Percentiles rank a stretch among this genome's conserved stretches.
phyloP scores from a whole-genome alignment of 1,140 invertebrate genomes.

The Coelopa frigida region DNA sequence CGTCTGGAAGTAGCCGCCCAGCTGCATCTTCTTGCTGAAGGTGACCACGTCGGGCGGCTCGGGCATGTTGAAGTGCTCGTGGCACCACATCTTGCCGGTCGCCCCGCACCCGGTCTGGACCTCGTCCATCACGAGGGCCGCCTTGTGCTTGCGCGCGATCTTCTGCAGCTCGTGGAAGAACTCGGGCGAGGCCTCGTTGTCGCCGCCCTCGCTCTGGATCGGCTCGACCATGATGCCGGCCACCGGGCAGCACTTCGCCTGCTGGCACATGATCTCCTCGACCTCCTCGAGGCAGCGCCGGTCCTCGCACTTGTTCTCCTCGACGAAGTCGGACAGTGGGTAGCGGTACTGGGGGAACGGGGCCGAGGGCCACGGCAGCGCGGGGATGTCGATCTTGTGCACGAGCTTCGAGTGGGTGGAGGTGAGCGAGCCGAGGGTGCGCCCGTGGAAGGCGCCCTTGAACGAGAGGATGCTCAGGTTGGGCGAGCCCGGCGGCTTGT shows the following conservation, averaged over 20 bases:
- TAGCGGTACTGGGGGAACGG: slow-evolving; percentile 87
- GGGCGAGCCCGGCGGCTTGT: slow-evolving; percentile 78
- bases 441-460: slow-evolving; percentile 76
- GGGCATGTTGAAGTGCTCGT: slow-evolving; percentile 86
- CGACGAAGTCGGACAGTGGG: slow-evolving; percentile 74
- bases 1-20: slow-evolving; percentile 89
- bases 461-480: slow-evolving; percentile 84
- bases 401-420: slow-evolving; percentile 93
- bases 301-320: slow-evolving; percentile 78
- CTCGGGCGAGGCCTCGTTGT: slow-evolving; percentile 85
- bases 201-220: slow-evolving; percentile 96
- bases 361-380: slow-evolving; percentile 92
- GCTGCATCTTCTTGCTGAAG: slow-evolving; percentile 97
- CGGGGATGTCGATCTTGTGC: slow-evolving; percentile 93
- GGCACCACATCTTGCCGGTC: slow-evolving; percentile 96
- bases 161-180: slow-evolving; percentile 87
- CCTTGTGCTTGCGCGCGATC: slow-evolving; percentile 68
- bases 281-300: slow-evolving; percentile 60
- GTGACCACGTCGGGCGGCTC: slow-evolving; percentile 88
- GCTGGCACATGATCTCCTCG: slow-evolving; percentile 70
- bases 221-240: slow-evolving; percentile 95
- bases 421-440: slow-evolving; percentile 76
- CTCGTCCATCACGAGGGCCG: slow-evolving; percentile 86
- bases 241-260: slow-evolving; percentile 70
- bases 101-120: slow-evolving; percentile 96